Base-by-base conservation (phyloP, 2,113 vertebrate species). In the Oreotrochilus melanogaster region DNA sequence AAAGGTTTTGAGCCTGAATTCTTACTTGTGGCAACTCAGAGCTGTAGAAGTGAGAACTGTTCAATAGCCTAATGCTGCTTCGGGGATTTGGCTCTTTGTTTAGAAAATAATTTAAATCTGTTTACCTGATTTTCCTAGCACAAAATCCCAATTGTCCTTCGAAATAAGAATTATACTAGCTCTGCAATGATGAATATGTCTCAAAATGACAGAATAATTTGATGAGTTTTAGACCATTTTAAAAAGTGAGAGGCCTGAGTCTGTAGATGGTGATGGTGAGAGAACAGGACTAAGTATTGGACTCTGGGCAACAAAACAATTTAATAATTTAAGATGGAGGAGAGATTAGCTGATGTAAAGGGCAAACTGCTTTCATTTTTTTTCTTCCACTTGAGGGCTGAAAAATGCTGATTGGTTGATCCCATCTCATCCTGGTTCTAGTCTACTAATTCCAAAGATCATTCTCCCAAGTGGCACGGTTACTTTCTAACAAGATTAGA, bases 401-500 rank as follows among this genome's bases (percentile, higher is more conserved):
- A 70, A 93, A 93, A 56, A 78, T 25, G 58, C 42, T 58, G 88
- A 72, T 80, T 93, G 47, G 25, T 89, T 71, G 60, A 93, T 88
- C 70, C 67, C 66, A 39, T 64, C 71, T 84, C 2, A 0, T 81
- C 43, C 78, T 61, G 39, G 30, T 81, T 47, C 48, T 79, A 89
- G 57, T 58, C 48, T 83, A 30, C 78, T 93, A 88, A 92, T 96
- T 95, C 80, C 72, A 71, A 84, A 88, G 79, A 90, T 82, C 72
- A 43, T 84, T 91, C 53, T 92, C 43, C 51, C 51, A 86, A 43
- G 81, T 57, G 72, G 18, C 9, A 4, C 5, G 51, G 56, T 80
- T 89, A 25, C 75, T 81, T 82, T 80, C 71, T 82, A 95, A 91
- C 31, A 89, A 84, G 86, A 92, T 97, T 75, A 95, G 37, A 76